A percentile compares a stretch with the other conserved stretches of the same genome.
phyloP scores from a whole-genome alignment of 2,888 invertebrate genomes.

The Pristionchus fissidentatus region DNA sequence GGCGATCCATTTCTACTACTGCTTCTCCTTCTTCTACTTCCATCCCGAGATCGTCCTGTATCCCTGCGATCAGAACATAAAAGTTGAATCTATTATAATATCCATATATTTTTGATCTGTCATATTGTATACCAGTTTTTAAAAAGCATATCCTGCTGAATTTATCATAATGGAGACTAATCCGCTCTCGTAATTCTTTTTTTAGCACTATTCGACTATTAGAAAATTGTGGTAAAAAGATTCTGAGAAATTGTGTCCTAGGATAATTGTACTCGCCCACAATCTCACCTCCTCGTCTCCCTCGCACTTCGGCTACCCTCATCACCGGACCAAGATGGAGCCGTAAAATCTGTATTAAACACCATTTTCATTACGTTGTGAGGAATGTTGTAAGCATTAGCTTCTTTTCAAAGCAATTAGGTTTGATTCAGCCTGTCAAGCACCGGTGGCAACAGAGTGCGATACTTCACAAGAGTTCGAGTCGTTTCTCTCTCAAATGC shows the following conservation, averaged over 20 bases:
- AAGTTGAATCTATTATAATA: background rate
- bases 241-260: background rate
- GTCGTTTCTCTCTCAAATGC: no score
- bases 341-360: constrained; percentile 58
- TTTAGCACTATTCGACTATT: background rate
- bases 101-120: no score
- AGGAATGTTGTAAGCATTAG: no score
- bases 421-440: background rate
- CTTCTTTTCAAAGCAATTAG: background rate
- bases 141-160: background rate
- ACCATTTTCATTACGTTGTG: background rate
- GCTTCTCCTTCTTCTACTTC: constrained; percentile 16
- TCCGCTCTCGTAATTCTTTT: no score
- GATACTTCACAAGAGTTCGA: no score
- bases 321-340: constrained; percentile 53
- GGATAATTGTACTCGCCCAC: background rate
- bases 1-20: constrained; percentile 44
- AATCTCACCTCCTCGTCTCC: constrained; percentile 7
- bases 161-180: no score
- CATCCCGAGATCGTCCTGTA: background rate
- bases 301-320: background rate
- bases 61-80: background rate
- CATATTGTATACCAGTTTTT: background rate
- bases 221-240: background rate
- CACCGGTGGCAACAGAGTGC: no score